A percentile compares a stretch with the other conserved stretches of the same genome.
Evolutionary conservation across 2,113 vertebrate species (phyloP).

Genomic region (Emydura subglobosa): DNA sequence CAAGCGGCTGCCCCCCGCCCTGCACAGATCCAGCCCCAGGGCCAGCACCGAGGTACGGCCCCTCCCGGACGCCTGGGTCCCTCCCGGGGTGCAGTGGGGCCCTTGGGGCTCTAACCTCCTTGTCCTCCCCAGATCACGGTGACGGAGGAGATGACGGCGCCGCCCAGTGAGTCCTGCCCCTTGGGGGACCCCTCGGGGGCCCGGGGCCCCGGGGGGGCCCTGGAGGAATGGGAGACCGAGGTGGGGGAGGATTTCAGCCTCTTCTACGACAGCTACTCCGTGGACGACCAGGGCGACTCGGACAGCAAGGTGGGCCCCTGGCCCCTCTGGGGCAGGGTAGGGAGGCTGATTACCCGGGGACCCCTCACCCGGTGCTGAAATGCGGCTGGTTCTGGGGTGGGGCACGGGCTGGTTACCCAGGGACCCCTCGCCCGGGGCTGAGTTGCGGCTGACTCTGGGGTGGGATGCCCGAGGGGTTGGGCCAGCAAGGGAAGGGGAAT

Average conservation of each 20-base stretch:
- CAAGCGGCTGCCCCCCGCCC: background rate
- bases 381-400: too few species aligned
- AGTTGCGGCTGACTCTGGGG: background rate
- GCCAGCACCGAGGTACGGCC: background rate
- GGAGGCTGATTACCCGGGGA: background rate
- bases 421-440: too few species aligned
- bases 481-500: too few species aligned
- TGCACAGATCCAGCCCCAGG: background rate
- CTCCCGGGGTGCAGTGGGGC: background rate
- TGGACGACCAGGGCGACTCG: constrained; percentile 80
- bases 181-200: background rate
- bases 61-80: background rate
- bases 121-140: background rate
- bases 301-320: constrained; percentile 82
- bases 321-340: too few species aligned
- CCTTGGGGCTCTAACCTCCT: background rate
- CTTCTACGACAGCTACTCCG: constrained; percentile 80
- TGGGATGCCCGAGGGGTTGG: too few species aligned
- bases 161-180: background rate
- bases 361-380: too few species aligned
- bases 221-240: constrained; percentile 78
- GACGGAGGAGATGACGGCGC: background rate
- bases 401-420: too few species aligned
- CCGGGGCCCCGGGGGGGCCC: background rate
- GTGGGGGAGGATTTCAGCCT: constrained; percentile 79